Evolutionary conservation across 2,888 invertebrate species (phyloP).

Genomic region (Gastracanthus pulcherrimus): DNA sequence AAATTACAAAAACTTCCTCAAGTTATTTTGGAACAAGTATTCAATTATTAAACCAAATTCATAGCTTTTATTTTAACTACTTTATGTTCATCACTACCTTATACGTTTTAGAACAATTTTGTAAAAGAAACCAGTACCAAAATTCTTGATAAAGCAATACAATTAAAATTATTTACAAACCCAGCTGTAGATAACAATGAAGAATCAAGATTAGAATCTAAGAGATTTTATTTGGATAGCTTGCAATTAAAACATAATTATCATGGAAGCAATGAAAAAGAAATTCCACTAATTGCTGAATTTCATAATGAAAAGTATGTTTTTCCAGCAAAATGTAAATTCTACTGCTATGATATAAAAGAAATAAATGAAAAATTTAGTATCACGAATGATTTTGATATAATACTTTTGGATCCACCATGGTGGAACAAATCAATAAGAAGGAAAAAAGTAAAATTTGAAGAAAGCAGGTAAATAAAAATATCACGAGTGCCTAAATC

Average conservation of each 20-base stretch:
- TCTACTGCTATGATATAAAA: conserved; percentile 84
- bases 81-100: neutral
- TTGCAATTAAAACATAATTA: conserved; percentile 69
- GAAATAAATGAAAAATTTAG: conserved; percentile 80
- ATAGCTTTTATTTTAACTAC: conserved; percentile 7
- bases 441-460: conserved; percentile 83
- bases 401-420: conserved; percentile 95
- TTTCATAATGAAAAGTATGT: conserved; percentile 80
- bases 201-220: conserved; percentile 73
- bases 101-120: conserved; percentile 67
- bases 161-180: conserved; percentile 64
- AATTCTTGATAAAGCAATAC: conserved; percentile 64
- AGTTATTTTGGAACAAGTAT: conserved; percentile 67
- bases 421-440: conserved; percentile 98
- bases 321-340: conserved; percentile 84
- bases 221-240: conserved; percentile 76
- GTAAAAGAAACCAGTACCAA: conserved; percentile 66
- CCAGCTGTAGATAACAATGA: conserved; percentile 70
- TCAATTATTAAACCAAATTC: neutral
- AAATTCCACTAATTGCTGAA: conserved; percentile 78
- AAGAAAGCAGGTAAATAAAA: conserved; percentile 82
- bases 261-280: conserved; percentile 81
- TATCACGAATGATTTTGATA: conserved; percentile 83
- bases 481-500: conserved; percentile 44
- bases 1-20: conserved; percentile 57